Evolutionary conservation across 2,113 vertebrate species (phyloP).

Genomic region (Dasyurus viverrinus): DNA sequence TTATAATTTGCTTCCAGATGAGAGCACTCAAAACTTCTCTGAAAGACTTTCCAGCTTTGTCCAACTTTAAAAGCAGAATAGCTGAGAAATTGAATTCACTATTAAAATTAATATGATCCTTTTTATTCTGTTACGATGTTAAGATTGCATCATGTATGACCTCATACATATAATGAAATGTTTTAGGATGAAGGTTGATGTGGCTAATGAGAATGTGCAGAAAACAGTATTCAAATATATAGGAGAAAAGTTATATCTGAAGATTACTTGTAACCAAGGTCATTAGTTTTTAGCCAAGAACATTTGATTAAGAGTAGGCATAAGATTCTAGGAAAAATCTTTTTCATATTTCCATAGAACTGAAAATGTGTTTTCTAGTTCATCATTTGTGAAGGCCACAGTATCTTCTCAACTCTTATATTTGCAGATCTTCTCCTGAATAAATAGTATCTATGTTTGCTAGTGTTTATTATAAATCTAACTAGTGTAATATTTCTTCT

Average conservation of each 20-base stretch:
- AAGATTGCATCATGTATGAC: slow-evolving; percentile 15
- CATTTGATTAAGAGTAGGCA: slow-evolving; percentile 25
- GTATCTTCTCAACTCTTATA: too few species aligned
- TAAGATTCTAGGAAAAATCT: background rate
- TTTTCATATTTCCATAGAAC: background rate
- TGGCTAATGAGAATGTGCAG: slow-evolving; percentile 6
- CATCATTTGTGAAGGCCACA: too few species aligned
- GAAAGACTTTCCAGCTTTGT: slow-evolving; percentile 45
- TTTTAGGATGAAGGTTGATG: slow-evolving; percentile 36
- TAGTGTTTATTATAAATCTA: slow-evolving; percentile 26
- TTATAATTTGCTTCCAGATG: background rate
- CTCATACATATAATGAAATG: background rate
- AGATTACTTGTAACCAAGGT: slow-evolving; percentile 32
- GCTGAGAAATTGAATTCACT: slow-evolving; percentile 30
- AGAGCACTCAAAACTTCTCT: slow-evolving; percentile 29
- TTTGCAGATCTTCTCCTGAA: background rate
- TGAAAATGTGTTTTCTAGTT: background rate
- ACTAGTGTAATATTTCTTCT: slow-evolving; percentile 7
- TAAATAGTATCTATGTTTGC: slow-evolving; percentile 46
- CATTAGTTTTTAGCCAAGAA: background rate
- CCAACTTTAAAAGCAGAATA: slow-evolving; percentile 31
- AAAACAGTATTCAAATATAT: slow-evolving; percentile 3
- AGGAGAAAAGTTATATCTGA: slow-evolving; percentile 8
- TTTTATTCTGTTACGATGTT: slow-evolving; percentile 39
- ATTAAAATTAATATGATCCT: slow-evolving; percentile 2